Evolutionary conservation across 2,797 vertebrate genomes (phyloP).

Genomic region (Oceanodroma leucorhoa): DNA sequence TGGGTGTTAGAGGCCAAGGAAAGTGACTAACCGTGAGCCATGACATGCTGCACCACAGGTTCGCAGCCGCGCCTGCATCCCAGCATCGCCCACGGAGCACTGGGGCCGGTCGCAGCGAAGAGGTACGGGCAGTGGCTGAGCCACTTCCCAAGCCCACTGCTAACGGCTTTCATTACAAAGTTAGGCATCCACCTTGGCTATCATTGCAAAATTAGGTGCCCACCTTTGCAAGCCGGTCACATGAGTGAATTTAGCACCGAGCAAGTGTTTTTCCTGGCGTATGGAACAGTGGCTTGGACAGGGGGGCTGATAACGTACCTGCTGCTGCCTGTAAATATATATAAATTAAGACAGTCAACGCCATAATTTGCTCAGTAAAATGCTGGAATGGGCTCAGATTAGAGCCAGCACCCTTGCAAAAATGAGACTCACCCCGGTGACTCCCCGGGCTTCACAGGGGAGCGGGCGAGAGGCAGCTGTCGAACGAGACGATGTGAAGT

Average conservation of each 20-base stretch:
- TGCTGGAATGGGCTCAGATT: not conserved
- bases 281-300: fast-evolving
- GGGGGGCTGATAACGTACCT: not conserved
- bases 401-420: not conserved
- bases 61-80: not conserved
- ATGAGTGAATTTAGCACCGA: not conserved
- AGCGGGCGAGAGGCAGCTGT: not conserved
- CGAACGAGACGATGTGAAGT: fast-evolving
- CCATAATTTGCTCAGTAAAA: not conserved
- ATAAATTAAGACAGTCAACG: not conserved
- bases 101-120: fast-evolving
- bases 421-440: not conserved
- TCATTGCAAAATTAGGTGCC: not conserved
- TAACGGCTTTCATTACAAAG: not conserved
- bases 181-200: not conserved
- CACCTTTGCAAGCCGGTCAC: not conserved
- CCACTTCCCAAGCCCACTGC: not conserved
- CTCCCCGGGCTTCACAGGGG: fast-evolving
- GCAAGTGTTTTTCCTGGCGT: fast-evolving
- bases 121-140: not conserved
- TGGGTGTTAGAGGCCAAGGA: not conserved
- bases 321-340: not conserved
- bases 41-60: fast-evolving
- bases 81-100: fast-evolving
- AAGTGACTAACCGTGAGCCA: not conserved